Evolutionary conservation across 2,113 vertebrate species (phyloP).

Genomic region (Mirza zaza): DNA sequence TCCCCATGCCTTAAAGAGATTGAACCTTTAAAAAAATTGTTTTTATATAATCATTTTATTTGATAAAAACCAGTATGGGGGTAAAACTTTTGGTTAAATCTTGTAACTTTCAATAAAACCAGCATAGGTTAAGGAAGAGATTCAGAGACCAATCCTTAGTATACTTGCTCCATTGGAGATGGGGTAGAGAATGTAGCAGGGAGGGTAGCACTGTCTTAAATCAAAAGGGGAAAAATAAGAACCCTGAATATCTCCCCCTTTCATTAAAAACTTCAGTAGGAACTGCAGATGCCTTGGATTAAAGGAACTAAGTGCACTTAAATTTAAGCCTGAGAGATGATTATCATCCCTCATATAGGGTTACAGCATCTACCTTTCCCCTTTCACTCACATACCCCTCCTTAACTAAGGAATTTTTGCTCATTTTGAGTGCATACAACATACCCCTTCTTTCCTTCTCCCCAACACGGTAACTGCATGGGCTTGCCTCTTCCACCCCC

Average conservation of each 20-base stretch:
- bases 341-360: background rate
- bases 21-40: background rate
- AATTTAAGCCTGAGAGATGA: constrained; percentile 40
- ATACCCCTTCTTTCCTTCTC: background rate
- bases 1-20: background rate
- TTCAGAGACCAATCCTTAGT: background rate
- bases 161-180: background rate
- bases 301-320: constrained; percentile 73
- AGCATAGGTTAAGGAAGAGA: constrained; percentile 14
- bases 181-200: background rate
- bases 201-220: background rate
- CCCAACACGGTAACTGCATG: background rate
- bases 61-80: constrained; percentile 44
- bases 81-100: constrained; percentile 36
- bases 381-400: background rate
- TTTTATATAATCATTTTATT: constrained; percentile 24
- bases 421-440: no score
- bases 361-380: background rate
- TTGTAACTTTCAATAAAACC: constrained; percentile 17
- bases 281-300: constrained; percentile 26
- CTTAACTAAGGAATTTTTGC: background rate
- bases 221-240: background rate
- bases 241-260: constrained; percentile 41
- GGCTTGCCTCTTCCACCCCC: background rate
- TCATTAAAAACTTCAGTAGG: background rate